Conservation (phyloP, 2,888 invertebrate genomes). For the Callinectes sapidus region DNA sequence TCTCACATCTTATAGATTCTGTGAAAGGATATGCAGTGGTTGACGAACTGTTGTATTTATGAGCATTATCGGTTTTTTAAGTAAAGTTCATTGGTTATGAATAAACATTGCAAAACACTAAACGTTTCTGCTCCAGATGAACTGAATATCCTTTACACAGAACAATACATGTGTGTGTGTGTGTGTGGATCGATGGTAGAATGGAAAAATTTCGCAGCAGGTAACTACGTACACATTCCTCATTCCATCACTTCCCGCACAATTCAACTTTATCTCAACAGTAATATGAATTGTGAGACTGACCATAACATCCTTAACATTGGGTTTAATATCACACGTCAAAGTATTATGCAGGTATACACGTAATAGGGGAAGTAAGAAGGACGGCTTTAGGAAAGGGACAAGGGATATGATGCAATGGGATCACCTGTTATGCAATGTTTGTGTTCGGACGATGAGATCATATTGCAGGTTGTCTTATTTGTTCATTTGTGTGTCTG, state of each 20-base stretch:
- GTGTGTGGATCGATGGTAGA: conserved; percentile 6
- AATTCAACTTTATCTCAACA: not conserved
- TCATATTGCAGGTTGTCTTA: not conserved
- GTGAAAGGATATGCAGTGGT: not conserved
- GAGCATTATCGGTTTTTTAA: not conserved
- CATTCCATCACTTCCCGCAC: not conserved
- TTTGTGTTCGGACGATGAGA: not conserved
- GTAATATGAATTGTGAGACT: not conserved
- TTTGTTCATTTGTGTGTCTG: not conserved
- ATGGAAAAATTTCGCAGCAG: not conserved
- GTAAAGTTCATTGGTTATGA: not conserved
- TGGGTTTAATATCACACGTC: not conserved
- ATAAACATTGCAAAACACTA: not conserved
- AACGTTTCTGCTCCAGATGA: not conserved
- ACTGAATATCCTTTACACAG: not conserved
- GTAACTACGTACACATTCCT: not conserved
- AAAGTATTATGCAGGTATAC: not conserved
- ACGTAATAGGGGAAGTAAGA: not conserved
- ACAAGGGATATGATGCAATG: not conserved
- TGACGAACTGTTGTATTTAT: not conserved
- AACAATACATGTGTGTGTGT: conserved; percentile 3
- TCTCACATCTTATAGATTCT: not conserved
- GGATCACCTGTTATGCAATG: not conserved
- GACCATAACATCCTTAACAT: not conserved
- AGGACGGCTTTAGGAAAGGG: not conserved